These are phyloP conservation scores for Tetranychus cinnabarinus DNA, from an alignment of 1,140 invertebrate genomes.

Conservation along the genomic window DNA sequence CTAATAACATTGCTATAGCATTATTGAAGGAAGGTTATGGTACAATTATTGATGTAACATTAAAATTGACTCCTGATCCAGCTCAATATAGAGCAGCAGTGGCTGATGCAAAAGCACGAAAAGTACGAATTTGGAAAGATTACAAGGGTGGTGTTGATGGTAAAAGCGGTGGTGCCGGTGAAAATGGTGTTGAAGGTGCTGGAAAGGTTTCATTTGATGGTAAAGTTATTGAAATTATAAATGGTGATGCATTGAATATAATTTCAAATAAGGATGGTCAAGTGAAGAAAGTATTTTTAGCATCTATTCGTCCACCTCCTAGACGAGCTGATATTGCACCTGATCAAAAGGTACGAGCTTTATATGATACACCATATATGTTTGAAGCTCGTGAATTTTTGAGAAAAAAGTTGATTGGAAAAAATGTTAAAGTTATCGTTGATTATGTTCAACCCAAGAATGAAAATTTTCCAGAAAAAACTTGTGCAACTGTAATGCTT, in stretches of 20 bases:
- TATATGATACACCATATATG: constrained; percentile 96
- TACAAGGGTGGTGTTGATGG: constrained; percentile 22
- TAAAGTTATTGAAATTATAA: constrained; percentile 72
- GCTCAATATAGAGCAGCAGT: constrained; percentile 63
- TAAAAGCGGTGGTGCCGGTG: neutral
- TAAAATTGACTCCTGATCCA: constrained; percentile 52
- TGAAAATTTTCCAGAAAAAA: constrained; percentile 80
- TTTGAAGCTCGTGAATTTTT: constrained; percentile 92
- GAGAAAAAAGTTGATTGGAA: constrained; percentile 83
- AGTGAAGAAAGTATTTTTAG: constrained; percentile 81
- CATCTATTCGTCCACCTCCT: constrained; percentile 61
- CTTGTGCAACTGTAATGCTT: constrained; percentile 60
- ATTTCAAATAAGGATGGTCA: constrained; percentile 44
- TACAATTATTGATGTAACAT: constrained; percentile 90
- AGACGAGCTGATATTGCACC: neutral
- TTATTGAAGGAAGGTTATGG: constrained; percentile 77
- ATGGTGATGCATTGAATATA: constrained; percentile 72
- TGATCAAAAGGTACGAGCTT: constrained; percentile 35
- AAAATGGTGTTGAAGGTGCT: neutral
- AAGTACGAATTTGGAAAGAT: constrained; percentile 67
- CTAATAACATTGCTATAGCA: constrained; percentile 68
- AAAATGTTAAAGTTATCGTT: constrained; percentile 66
- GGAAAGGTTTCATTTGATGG: constrained; percentile 33
- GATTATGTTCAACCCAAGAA: constrained; percentile 90
- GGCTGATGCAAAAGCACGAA: constrained; percentile 61